phyloP scores from a whole-genome alignment of 2,888 invertebrate genomes.

The Lasioglossum calceatum region DNA sequence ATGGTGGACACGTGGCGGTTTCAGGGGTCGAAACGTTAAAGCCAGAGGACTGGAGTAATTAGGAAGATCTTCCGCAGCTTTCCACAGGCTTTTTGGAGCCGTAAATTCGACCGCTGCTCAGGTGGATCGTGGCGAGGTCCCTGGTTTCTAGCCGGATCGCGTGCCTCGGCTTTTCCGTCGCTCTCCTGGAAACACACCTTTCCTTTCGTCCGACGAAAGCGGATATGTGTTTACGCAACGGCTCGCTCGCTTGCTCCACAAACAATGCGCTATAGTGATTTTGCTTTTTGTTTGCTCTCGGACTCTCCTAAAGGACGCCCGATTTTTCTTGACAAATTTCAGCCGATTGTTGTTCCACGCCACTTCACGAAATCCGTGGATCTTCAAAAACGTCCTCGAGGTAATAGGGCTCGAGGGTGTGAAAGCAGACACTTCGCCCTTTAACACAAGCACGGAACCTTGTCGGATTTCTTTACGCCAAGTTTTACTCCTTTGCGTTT shows the following conservation, averaged over 20 bases:
- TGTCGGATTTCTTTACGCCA: background rate
- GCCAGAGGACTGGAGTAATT: background rate
- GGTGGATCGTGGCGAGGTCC: background rate
- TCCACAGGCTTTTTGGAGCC: background rate
- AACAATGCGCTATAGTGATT: slow-evolving; percentile 31
- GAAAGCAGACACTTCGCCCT: background rate
- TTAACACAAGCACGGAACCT: background rate
- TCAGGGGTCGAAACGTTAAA: background rate
- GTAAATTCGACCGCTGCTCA: background rate
- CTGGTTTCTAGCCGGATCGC: background rate
- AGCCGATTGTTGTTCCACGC: background rate
- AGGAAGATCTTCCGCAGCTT: background rate
- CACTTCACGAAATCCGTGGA: background rate
- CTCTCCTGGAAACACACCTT: slow-evolving; percentile 46
- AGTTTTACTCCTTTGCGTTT: background rate
- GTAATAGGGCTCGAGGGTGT: background rate
- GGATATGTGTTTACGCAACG: slow-evolving; percentile 17
- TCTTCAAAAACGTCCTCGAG: background rate
- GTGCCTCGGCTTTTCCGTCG: slow-evolving; percentile 33
- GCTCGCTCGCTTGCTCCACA: slow-evolving; percentile 6
- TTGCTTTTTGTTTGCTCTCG: slow-evolving; percentile 8
- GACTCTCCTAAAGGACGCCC: background rate
- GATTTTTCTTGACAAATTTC: background rate
- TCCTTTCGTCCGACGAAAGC: slow-evolving; percentile 40
- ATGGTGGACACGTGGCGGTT: background rate